phyloP scores from a whole-genome alignment of 2,888 invertebrate genomes.

The Unio pictorum region DNA sequence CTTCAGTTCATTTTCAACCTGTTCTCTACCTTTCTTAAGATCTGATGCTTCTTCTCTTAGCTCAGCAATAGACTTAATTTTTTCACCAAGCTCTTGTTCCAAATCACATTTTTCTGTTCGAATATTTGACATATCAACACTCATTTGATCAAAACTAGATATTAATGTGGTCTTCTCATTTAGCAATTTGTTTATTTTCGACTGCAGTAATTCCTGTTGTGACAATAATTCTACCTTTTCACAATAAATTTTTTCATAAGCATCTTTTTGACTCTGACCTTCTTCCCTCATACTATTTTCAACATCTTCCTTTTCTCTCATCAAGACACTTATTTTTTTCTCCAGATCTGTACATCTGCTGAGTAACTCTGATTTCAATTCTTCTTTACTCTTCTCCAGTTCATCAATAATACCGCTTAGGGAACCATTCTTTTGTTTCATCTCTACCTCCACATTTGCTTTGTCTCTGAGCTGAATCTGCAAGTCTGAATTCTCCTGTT shows the following conservation, averaged over 20 bases:
- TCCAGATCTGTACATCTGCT: slow-evolving; percentile 4
- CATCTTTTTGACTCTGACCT: slow-evolving; percentile 4
- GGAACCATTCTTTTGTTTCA: slow-evolving; percentile 5
- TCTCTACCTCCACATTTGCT: slow-evolving; percentile 4
- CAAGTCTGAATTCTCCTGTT: too few relatives aligned
- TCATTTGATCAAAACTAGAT: too few relatives aligned
- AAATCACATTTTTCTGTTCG: slow-evolving; percentile 15
- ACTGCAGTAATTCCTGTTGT: background rate
- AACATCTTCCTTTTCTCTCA: slow-evolving; percentile 5
- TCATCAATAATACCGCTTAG: slow-evolving; percentile 10
- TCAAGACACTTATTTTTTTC: slow-evolving; percentile 4
- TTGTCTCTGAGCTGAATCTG: background rate
- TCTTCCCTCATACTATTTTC: background rate
- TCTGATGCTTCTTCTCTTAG: slow-evolving; percentile 4
- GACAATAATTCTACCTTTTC: slow-evolving; percentile 4
- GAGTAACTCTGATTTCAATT: slow-evolving; percentile 11
- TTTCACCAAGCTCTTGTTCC: slow-evolving; percentile 8
- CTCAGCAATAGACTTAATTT: too few relatives aligned
- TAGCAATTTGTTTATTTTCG: background rate
- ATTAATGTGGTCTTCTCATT: background rate
- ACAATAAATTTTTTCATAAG: slow-evolving; percentile 2
- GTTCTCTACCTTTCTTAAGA: slow-evolving; percentile 13
- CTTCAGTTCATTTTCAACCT: slow-evolving; percentile 8
- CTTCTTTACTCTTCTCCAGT: slow-evolving; percentile 21
- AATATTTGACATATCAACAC: background rate